Evolutionary conservation across 2,797 vertebrate species (phyloP).

Genomic region (Rhynchotus rufescens): DNA sequence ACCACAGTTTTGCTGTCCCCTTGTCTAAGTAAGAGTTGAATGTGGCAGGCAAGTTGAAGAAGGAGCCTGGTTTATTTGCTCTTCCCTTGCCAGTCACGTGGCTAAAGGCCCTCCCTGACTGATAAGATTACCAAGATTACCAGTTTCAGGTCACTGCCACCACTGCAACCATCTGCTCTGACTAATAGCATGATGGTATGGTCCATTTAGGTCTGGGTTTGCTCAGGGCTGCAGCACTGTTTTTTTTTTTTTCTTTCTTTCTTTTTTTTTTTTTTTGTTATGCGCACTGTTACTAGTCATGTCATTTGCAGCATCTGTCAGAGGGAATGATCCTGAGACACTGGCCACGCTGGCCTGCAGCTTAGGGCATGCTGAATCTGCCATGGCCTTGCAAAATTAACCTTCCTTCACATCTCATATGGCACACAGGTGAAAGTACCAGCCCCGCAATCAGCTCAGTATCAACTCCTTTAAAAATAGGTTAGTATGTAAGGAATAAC

Average conservation of each 20-base stretch:
- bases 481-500: neutral
- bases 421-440: accelerated
- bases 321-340: neutral
- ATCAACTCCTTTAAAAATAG: neutral
- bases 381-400: too few species aligned
- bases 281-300: neutral
- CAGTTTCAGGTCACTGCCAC: conserved; percentile 10
- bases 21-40: neutral
- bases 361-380: neutral
- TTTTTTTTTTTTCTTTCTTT: too few species aligned
- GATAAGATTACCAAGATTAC: neutral
- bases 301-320: neutral
- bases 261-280: too few species aligned
- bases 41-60: neutral
- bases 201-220: neutral
- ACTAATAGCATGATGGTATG: neutral
- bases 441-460: neutral
- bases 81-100: neutral
- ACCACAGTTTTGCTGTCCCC: neutral
- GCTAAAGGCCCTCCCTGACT: neutral
- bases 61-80: neutral
- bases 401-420: accelerated
- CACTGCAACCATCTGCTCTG: neutral
- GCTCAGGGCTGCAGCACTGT: neutral
- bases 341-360: neutral